Percentiles rank a stretch among this genome's conserved stretches.
Conservation (phyloP, 2,888 invertebrate species). For the Drosophila algonquin region DNA sequence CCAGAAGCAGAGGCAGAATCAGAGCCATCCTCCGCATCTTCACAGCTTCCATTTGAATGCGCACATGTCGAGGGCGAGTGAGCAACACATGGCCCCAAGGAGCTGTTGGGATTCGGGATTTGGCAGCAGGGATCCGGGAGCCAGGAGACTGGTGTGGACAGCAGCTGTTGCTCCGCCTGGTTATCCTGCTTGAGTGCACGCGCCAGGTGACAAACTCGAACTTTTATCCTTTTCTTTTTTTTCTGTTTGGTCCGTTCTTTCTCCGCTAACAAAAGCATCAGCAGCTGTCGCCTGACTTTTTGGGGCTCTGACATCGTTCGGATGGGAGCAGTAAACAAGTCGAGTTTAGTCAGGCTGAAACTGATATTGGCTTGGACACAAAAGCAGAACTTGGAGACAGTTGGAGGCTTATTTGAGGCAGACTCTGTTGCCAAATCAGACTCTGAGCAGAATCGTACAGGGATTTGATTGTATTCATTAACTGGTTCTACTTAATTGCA, state of each 20-base stretch:
- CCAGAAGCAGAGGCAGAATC: conserved; percentile 18
- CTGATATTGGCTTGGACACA: conserved; percentile 31
- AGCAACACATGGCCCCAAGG: conserved; percentile 64
- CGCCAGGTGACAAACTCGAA: conserved; percentile 74
- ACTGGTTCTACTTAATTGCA: conserved; percentile 68
- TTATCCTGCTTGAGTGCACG: conserved; percentile 65
- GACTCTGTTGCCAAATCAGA: not conserved
- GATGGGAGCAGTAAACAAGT: conserved; percentile 57
- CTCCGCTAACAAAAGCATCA: conserved; percentile 34
- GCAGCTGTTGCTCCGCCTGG: conserved; percentile 44
- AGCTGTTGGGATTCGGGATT: conserved; percentile 20
- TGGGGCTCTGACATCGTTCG: conserved; percentile 29
- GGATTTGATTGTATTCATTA: not conserved
- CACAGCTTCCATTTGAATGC: conserved; percentile 79
- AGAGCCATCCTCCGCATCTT: conserved; percentile 34
- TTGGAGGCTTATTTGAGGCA: conserved; percentile 2
- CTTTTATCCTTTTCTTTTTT: conserved; percentile 16
- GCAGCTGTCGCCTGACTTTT: conserved; percentile 44
- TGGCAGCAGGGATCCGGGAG: conserved; percentile 6
- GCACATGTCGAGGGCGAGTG: conserved; percentile 40
- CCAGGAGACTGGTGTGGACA: conserved; percentile 28
- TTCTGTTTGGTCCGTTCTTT: conserved; percentile 16
- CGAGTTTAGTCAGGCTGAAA: conserved; percentile 53
- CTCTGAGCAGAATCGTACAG: not conserved
- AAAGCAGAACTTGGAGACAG: conserved; percentile 22